Evolutionary conservation across 2,113 vertebrate genomes (phyloP).

Genomic region (Vombatus ursinus): DNA sequence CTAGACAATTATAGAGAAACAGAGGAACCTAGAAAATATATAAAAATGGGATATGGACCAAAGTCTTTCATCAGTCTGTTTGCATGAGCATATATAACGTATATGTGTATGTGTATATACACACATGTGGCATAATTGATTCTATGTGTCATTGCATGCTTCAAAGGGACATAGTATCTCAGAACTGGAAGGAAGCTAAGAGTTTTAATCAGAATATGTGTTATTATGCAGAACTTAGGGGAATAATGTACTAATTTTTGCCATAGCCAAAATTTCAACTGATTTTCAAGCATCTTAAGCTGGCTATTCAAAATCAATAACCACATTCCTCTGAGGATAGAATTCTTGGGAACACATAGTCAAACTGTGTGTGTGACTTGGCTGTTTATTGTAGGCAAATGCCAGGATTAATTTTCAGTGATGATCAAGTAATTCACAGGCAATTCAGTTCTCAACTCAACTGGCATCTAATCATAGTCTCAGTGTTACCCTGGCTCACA

Average conservation of each 20-base stretch:
- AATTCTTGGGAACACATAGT: conserved; percentile 48
- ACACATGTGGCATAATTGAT: too few species aligned
- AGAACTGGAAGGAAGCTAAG: too few species aligned
- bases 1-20: too few species aligned
- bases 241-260: conserved; percentile 66
- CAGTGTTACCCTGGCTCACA: conserved; percentile 58
- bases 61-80: too few species aligned
- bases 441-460: conserved; percentile 64
- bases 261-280: conserved; percentile 28
- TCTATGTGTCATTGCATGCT: too few species aligned
- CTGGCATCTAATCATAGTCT: conserved; percentile 57
- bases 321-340: conserved; percentile 69
- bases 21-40: too few species aligned
- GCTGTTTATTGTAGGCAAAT: conserved; percentile 64
- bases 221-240: not conserved
- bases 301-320: conserved; percentile 69
- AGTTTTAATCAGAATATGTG: too few species aligned
- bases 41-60: too few species aligned
- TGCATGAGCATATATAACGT: too few species aligned
- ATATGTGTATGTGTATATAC: too few species aligned
- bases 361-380: conserved; percentile 30
- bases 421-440: conserved; percentile 65
- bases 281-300: too few species aligned
- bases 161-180: too few species aligned
- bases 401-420: conserved; percentile 54